phyloP scores from a whole-genome alignment of 2,113 vertebrate genomes.

The Tapirus terrestris region DNA sequence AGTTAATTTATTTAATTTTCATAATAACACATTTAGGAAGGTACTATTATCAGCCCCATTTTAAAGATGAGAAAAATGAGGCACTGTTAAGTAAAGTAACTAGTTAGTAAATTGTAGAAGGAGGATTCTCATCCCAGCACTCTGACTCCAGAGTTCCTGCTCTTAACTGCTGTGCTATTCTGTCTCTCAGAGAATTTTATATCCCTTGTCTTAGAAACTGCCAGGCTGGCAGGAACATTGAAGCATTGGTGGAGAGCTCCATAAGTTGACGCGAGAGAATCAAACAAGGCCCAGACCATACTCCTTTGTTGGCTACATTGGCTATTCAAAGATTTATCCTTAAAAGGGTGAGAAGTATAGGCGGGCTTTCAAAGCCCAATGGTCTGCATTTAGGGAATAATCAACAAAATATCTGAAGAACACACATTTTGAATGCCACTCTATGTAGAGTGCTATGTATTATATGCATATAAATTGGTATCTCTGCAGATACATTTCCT shows the following conservation, averaged over 20 bases:
- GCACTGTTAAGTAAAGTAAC: not conserved
- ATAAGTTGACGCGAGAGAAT: not conserved
- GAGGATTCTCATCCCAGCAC: not conserved
- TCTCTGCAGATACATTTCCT: not conserved
- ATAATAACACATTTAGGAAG: not conserved
- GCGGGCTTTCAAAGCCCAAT: not conserved
- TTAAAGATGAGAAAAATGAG: not conserved
- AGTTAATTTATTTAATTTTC: not conserved
- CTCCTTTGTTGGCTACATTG: not conserved
- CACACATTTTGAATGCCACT: not conserved
- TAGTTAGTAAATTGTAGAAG: not conserved
- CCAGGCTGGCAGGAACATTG: too few relatives aligned
- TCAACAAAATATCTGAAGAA: not conserved
- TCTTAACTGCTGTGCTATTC: accelerated
- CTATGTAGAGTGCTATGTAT: not conserved
- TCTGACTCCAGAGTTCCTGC: accelerated
- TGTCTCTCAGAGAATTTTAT: not conserved
- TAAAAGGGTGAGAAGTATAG: not conserved
- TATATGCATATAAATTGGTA: not conserved
- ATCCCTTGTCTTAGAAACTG: not conserved
- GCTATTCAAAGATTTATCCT: not conserved
- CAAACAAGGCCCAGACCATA: not conserved
- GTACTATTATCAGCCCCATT: not conserved
- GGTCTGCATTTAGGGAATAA: not conserved
- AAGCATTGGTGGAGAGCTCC: not conserved